These are phyloP conservation scores for Balaenoptera acutorostrata DNA, from an alignment of 2,113 vertebrate genomes.

Conservation along the genomic window DNA sequence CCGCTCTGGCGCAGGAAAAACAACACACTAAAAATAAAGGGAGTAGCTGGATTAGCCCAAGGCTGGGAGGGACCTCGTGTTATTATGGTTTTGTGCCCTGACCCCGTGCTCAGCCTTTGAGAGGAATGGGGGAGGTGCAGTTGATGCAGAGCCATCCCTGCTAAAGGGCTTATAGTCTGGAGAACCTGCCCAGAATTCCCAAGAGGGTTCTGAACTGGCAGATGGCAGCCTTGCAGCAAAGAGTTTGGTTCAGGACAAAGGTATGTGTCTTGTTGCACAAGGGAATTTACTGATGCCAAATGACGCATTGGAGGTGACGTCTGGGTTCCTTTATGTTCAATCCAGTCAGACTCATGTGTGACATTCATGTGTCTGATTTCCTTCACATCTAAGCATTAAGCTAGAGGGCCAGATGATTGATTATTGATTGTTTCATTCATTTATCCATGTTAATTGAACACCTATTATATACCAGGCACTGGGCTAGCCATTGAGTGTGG, in stretches of 20 bases:
- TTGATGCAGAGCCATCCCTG: accelerated
- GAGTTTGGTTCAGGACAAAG: not conserved
- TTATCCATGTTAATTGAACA: not conserved
- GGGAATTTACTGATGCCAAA: accelerated
- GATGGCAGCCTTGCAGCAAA: not conserved
- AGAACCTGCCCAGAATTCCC: not conserved
- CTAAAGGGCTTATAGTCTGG: not conserved
- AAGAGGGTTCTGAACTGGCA: not conserved
- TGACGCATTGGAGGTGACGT: accelerated
- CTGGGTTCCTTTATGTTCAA: not conserved
- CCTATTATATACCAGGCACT: accelerated
- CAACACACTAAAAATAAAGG: no score
- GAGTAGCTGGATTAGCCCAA: not conserved
- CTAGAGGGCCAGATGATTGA: accelerated
- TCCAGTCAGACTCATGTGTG: not conserved
- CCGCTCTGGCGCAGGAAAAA: not conserved
- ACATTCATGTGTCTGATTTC: no score
- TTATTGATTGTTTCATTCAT: no score
- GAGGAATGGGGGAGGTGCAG: accelerated
- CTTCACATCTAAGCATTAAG: not conserved
- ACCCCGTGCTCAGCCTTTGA: no score
- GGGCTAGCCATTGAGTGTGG: accelerated
- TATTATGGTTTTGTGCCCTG: not conserved
- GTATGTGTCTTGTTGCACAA: accelerated
- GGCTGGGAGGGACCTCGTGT: accelerated